Evolutionary conservation across 2,113 vertebrate genomes (phyloP).

Genomic region (Saimiri boliviensis): DNA sequence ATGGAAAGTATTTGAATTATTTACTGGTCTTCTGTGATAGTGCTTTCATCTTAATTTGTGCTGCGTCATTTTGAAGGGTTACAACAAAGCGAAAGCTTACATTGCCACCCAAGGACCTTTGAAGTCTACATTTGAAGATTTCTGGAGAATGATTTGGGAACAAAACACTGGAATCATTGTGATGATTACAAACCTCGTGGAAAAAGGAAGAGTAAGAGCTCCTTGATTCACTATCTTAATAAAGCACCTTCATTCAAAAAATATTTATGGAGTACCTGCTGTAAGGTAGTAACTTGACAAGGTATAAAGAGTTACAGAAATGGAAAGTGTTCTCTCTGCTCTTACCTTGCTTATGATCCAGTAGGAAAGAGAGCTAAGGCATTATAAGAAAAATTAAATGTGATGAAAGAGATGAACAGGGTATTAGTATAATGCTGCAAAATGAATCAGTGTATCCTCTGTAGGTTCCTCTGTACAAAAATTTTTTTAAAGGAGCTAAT

Average conservation of each 20-base stretch:
- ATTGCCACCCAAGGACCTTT: conserved; percentile 99
- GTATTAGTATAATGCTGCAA: not conserved
- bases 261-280: not conserved
- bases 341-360: not conserved
- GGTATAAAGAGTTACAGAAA: not conserved
- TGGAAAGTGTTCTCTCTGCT: not conserved
- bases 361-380: not conserved
- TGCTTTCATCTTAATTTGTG: conserved; percentile 78
- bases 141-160: conserved; percentile 99
- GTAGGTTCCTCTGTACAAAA: not conserved
- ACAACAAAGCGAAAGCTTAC: conserved; percentile 97
- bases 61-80: conserved; percentile 91
- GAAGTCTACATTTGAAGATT: conserved; percentile 99
- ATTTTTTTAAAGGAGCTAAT: not conserved
- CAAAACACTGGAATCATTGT: conserved; percentile 97
- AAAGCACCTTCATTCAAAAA: not conserved
- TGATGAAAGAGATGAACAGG: not conserved
- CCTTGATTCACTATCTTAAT: conserved; percentile 24
- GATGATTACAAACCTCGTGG: conserved; percentile 99
- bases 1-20: conserved; percentile 77
- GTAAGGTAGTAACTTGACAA: not conserved
- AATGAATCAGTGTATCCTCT: not conserved
- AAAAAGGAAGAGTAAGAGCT: conserved; percentile 96
- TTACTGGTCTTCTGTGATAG: conserved; percentile 71
- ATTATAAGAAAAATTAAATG: not conserved